phyloP scores from a whole-genome alignment of 1,140 invertebrate genomes.

The Penaeus chinensis region DNA sequence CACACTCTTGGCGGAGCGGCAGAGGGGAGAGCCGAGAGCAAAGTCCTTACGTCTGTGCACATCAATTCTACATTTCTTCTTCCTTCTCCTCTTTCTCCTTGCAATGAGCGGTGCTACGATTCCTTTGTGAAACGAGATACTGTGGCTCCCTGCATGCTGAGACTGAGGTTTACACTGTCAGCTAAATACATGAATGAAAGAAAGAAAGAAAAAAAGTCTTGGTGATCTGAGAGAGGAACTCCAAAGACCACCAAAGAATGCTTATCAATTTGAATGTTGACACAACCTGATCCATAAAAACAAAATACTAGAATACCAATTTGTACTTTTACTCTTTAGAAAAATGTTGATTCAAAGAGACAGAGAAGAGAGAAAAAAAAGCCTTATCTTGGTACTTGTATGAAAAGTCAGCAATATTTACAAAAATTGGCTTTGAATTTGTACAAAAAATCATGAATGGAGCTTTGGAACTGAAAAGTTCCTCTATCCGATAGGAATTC shows the following conservation, averaged over 20 bases:
- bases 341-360: constrained; percentile 24
- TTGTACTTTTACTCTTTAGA: constrained; percentile 39
- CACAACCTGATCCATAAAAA: constrained; percentile 32
- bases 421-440: constrained; percentile 44
- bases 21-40: too few species aligned
- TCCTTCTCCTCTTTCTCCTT: too few species aligned
- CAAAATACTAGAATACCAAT: constrained; percentile 29
- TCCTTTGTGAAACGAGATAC: too few species aligned
- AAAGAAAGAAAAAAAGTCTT: neutral
- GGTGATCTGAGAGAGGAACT: too few species aligned
- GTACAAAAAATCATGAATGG: constrained; percentile 37
- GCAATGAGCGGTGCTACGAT: too few species aligned
- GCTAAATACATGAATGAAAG: too few species aligned
- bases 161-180: too few species aligned
- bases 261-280: constrained; percentile 12
- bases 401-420: constrained; percentile 37
- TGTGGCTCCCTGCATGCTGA: too few species aligned
- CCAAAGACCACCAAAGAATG: neutral
- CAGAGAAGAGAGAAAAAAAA: constrained; percentile 14
- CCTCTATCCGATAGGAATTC: constrained; percentile 16
- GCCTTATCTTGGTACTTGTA: constrained; percentile 15
- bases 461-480: constrained; percentile 33
- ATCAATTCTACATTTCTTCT: too few species aligned
- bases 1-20: too few species aligned
- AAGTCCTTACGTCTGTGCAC: too few species aligned